Percentiles rank a stretch among this genome's conserved stretches.
phyloP scores from a whole-genome alignment of 2,113 vertebrate genomes.

The Lepus americanus region DNA sequence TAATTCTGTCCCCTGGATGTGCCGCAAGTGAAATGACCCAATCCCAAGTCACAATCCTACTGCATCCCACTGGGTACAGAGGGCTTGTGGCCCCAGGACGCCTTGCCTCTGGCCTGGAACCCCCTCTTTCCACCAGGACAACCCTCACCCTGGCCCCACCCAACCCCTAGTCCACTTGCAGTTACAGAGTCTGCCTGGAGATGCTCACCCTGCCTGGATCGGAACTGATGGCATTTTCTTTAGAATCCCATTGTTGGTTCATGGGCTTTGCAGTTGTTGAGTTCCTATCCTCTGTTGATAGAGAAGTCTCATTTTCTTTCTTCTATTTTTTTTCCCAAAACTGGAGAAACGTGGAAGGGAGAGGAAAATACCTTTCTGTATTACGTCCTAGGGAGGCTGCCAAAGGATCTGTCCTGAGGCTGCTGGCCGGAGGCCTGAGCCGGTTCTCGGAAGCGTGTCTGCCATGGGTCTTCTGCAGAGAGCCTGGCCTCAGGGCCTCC shows the following conservation, averaged over 20 bases:
- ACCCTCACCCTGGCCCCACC: rapidly evolving
- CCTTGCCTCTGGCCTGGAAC: rapidly evolving
- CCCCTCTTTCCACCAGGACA: neutral
- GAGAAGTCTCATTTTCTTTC: neutral
- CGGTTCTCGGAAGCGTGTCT: slow-evolving; percentile 3
- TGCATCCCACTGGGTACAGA: neutral
- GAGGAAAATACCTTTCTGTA: neutral
- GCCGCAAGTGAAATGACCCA: too few species aligned
- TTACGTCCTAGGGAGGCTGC: slow-evolving; percentile 21
- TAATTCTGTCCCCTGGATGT: rapidly evolving
- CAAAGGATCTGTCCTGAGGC: neutral
- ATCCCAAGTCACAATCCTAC: neutral
- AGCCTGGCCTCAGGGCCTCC: neutral
- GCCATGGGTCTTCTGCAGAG: neutral
- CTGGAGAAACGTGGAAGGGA: neutral
- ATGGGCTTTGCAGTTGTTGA: neutral
- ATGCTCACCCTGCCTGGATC: rapidly evolving
- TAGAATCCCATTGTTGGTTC: neutral
- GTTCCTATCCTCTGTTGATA: neutral
- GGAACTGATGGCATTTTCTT: neutral
- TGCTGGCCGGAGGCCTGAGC: slow-evolving; percentile 26
- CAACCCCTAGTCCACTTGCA: too few species aligned
- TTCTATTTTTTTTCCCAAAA: neutral
- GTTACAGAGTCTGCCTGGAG: neutral
- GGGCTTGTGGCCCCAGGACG: neutral